Base-by-base conservation (phyloP, 2,888 invertebrate species). In the Catocala sponsa region DNA sequence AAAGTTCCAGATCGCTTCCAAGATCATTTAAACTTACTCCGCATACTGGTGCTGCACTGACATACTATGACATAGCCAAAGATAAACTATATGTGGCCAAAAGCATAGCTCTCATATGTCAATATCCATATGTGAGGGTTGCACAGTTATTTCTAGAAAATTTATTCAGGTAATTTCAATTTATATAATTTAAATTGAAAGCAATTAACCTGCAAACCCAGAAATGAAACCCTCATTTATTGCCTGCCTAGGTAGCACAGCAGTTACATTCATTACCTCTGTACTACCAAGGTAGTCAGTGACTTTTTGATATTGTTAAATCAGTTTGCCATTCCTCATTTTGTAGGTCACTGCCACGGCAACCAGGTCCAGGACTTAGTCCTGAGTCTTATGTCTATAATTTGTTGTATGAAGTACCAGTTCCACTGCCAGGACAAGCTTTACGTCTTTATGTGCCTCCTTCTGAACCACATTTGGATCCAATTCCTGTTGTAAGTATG, bases 311-410 rank as follows among this genome's bases (percentile, higher is more conserved):
- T 6, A 38, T 38, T 9, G 9, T 38, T 38, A 38, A 38, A 7
- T 38, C 9, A 38, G 35, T 38, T 38, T 38, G 7, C 1, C 35
- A 38, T 38, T 59, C 42, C 57, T 57, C 50, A 89, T 90, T 60
- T 25, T 25, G 25, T 74, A 97, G 97, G 90, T 97, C 97, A 94
- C 96, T 97, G 89, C 97, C 97, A 74, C 96, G 97, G 81, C 96
- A 97, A 85, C 96, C 97, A 10, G 96, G 96, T 10, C 96, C 97
- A 55, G 96, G 97, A 50, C 95, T 97, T 33, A 97, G 98, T 78
- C 95, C 99, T 60, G 99, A 99, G 93, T 98, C 98, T 65, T 98
- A 98, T 92, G 98, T 99, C 9, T 99, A 98, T 92, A 99, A 99
- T 94, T 95, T 99, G 73, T 95, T 99, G 55, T 98, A 98, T 92